Evolutionary conservation across 2,888 invertebrate species (phyloP).

Genomic region (Torymus texanus): DNA sequence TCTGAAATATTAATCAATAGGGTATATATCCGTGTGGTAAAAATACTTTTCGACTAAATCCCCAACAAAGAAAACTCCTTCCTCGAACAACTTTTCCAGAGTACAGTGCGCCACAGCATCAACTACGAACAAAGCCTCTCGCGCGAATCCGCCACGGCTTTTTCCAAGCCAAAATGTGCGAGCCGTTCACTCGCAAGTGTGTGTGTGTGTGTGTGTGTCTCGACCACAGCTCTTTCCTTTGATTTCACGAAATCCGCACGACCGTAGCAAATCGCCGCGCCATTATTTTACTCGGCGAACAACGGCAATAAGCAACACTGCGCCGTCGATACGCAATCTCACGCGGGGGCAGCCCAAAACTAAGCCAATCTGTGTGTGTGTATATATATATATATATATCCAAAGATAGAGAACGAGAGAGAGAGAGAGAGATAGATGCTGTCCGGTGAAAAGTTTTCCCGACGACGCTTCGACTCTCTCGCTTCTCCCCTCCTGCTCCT

Average conservation of each 20-base stretch:
- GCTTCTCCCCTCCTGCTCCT: background rate
- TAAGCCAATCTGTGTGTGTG: slow-evolving; percentile 65
- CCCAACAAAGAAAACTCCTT: too few species aligned
- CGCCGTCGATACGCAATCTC: slow-evolving; percentile 67
- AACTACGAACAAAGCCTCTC: too few species aligned
- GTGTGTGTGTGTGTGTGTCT: too few species aligned
- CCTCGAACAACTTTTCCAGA: too few species aligned
- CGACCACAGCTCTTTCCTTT: background rate
- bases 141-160: too few species aligned
- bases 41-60: too few species aligned
- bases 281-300: slow-evolving; percentile 70
- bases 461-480: slow-evolving; percentile 20
- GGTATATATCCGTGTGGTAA: too few species aligned
- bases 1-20: too few species aligned
- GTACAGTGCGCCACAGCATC: too few species aligned
- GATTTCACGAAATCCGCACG: background rate
- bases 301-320: slow-evolving; percentile 68
- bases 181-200: too few species aligned
- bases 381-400: background rate
- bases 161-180: too few species aligned
- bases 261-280: slow-evolving; percentile 27
- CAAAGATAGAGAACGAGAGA: background rate
- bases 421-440: slow-evolving; percentile 52
- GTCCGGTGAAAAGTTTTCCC: slow-evolving; percentile 67
- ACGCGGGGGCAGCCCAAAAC: slow-evolving; percentile 61